These are phyloP conservation scores for Hydrozoanthus gracilis DNA, from an alignment of 92 coral and sea anemone genomes.

Conservation along the genomic window DNA sequence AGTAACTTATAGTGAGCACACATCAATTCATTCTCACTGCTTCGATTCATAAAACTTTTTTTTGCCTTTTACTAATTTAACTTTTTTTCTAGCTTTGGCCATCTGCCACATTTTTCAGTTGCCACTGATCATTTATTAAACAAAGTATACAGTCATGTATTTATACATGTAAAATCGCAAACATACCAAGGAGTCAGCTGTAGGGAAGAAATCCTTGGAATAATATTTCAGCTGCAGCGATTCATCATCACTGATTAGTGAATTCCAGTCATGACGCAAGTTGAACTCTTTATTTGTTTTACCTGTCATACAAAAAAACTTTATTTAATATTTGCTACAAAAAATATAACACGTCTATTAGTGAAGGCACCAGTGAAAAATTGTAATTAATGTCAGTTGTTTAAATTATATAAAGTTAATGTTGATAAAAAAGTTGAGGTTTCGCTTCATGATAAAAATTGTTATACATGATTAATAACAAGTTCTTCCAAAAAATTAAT, in stretches of 20 bases:
- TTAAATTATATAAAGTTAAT: neutral
- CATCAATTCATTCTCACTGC: too few species aligned
- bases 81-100: too few species aligned
- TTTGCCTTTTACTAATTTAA: too few species aligned
- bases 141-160: too few species aligned
- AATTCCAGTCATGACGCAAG: slow-evolving; percentile 98
- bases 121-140: too few species aligned
- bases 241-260: slow-evolving; percentile 96
- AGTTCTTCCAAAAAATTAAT: too few species aligned
- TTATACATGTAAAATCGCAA: too few species aligned
- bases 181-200: slow-evolving; percentile 88
- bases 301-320: slow-evolving; percentile 54
- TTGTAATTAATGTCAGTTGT: too few species aligned
- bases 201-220: slow-evolving; percentile 88
- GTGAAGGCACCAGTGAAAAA: too few species aligned
- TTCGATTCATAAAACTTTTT: too few species aligned
- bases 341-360: neutral
- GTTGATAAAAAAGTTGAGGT: neutral
- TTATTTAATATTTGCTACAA: neutral
- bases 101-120: too few species aligned
- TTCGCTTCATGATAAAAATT: neutral
- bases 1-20: too few species aligned
- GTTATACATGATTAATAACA: neutral
- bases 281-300: slow-evolving; percentile 99
- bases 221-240: slow-evolving; percentile 83